Evolutionary conservation across 2,797 vertebrate species (phyloP).

Genomic region (Phalanger gymnotis): DNA sequence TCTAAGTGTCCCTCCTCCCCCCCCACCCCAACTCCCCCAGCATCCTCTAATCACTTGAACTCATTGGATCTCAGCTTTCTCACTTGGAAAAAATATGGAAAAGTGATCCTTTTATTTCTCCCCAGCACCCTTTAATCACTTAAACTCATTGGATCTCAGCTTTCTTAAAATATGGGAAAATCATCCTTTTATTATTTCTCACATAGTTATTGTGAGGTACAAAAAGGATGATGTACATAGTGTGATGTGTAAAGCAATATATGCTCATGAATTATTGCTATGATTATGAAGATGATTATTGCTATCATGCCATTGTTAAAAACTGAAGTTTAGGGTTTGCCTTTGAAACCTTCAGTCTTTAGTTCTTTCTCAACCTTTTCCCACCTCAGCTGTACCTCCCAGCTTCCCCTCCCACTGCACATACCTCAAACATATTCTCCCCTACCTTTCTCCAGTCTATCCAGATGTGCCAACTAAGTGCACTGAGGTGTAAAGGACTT

Average conservation of each 20-base stretch:
- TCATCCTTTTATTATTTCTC: not conserved
- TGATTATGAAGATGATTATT: not conserved
- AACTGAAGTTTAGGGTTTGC: not conserved
- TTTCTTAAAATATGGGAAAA: not conserved
- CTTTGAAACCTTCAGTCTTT: not conserved
- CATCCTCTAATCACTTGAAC: not conserved
- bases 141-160: not conserved
- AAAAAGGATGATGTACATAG: not conserved
- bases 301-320: not conserved
- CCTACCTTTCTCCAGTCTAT: not conserved
- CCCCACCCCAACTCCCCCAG: not conserved
- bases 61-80: not conserved
- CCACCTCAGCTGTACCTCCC: not conserved
- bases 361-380: not conserved
- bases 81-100: not conserved
- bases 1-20: not conserved
- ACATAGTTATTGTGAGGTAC: not conserved
- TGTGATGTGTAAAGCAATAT: not conserved
- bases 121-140: not conserved
- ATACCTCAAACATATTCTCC: not conserved
- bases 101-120: not conserved
- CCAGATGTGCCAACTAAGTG: not conserved
- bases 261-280: not conserved
- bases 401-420: fast-evolving
- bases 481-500: not conserved